Conservation (phyloP, 2,113 vertebrate genomes). For the Rissa tridactyla region DNA sequence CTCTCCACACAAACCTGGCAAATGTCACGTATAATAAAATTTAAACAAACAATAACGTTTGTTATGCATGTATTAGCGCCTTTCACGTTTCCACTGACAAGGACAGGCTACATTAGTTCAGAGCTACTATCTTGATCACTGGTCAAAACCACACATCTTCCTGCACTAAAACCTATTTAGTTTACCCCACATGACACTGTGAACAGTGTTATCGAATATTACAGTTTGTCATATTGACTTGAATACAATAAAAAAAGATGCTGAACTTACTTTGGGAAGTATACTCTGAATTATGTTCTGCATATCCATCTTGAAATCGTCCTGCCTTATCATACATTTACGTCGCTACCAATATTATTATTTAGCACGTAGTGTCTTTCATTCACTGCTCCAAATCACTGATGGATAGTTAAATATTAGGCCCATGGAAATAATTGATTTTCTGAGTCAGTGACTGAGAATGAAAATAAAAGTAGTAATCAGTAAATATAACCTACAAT, state of each 20-base stretch:
- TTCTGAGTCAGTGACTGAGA: neutral
- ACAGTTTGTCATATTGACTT: neutral
- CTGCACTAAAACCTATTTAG: neutral
- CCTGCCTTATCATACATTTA: neutral
- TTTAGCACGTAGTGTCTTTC: neutral
- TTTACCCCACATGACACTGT: neutral
- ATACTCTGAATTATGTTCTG: neutral
- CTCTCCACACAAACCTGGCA: neutral
- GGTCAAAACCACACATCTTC: neutral
- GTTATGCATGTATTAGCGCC: neutral
- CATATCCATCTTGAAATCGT: neutral
- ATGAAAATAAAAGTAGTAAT: neutral
- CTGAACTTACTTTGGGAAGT: neutral
- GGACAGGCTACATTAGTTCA: neutral
- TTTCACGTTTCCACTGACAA: neutral
- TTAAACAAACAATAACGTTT: neutral
- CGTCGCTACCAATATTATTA: neutral
- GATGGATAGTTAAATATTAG: neutral
- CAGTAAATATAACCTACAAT: neutral
- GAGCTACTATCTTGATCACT: neutral
- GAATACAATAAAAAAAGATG: neutral
- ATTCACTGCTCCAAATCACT: neutral
- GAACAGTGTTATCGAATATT: neutral
- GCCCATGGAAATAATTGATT: neutral
- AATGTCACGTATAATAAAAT: neutral